Percentiles rank a stretch among this genome's conserved stretches.
Conservation (phyloP, 2,888 invertebrate species). For the Notocelia uddmanniana region DNA sequence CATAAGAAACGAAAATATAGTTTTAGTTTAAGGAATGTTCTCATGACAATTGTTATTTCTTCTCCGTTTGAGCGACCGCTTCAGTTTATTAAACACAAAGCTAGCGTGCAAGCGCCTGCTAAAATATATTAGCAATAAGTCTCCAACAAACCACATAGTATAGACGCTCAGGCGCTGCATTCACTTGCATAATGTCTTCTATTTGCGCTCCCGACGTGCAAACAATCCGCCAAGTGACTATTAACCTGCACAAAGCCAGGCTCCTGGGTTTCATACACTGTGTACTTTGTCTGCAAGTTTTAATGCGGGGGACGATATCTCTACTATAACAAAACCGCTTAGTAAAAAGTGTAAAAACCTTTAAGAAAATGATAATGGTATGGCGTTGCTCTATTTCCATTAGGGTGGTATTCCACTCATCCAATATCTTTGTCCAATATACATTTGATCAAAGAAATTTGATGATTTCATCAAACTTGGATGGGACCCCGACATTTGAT, state of each 20-base stretch:
- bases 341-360: not conserved
- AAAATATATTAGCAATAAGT: conserved; percentile 43
- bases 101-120: conserved; percentile 16
- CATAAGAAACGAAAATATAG: not conserved
- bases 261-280: conserved; percentile 29
- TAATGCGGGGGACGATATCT: conserved; percentile 17
- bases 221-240: conserved; percentile 44
- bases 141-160: conserved; percentile 25
- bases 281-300: conserved; percentile 27
- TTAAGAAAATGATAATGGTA: too few species aligned
- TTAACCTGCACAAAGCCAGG: conserved; percentile 43
- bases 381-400: too few species aligned
- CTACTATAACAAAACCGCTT: not conserved
- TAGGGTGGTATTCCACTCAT: too few species aligned
- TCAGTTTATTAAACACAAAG: not conserved
- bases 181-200: conserved; percentile 43
- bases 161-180: conserved; percentile 39
- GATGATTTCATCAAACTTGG: too few species aligned
- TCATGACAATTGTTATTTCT: not conserved
- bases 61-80: not conserved
- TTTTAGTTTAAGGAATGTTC: not conserved
- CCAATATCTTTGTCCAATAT: too few species aligned
- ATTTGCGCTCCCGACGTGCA: conserved; percentile 43
- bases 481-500: too few species aligned
- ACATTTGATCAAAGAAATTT: too few species aligned